Evolutionary conservation across 1,140 invertebrate species (phyloP).

Genomic region (Hycleus cichorii): DNA sequence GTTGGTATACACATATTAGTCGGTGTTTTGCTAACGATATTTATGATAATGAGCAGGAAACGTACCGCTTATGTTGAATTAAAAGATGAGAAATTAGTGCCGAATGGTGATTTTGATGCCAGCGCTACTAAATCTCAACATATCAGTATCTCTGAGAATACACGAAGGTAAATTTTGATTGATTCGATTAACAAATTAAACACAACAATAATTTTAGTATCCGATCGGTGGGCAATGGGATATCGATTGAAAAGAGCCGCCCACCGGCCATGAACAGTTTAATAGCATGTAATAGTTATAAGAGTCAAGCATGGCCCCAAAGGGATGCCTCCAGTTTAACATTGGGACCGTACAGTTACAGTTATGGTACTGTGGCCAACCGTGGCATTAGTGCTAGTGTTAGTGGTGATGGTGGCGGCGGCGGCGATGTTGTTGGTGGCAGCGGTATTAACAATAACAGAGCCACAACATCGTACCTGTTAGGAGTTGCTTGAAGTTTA

Average conservation of each 20-base stretch:
- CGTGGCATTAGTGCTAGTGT: too few relatives aligned
- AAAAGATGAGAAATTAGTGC: slow-evolving; percentile 31
- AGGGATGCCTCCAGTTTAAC: slow-evolving; percentile 36
- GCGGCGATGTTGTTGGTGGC: too few relatives aligned
- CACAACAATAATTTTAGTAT: slow-evolving; percentile 25
- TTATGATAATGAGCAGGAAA: slow-evolving; percentile 20
- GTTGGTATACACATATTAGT: slow-evolving; percentile 56
- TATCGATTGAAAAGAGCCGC: slow-evolving; percentile 50
- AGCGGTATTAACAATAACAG: slow-evolving; percentile 29
- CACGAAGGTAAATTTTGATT: slow-evolving; percentile 24
- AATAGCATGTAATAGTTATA: slow-evolving; percentile 68
- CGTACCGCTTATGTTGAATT: slow-evolving; percentile 31
- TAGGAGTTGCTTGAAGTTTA: slow-evolving; percentile 22
- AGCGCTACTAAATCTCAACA: slow-evolving; percentile 16
- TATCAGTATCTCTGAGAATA: slow-evolving; percentile 31
- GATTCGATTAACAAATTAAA: neutral
- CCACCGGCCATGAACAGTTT: slow-evolving; percentile 63
- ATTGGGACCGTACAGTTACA: slow-evolving; percentile 49
- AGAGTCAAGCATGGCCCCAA: slow-evolving; percentile 60
- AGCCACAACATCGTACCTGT: slow-evolving; percentile 18
- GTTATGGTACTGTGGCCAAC: slow-evolving; percentile 43
- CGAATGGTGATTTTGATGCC: slow-evolving; percentile 24
- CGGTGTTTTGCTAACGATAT: slow-evolving; percentile 37
- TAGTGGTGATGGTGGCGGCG: too few relatives aligned
- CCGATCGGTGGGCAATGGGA: slow-evolving; percentile 40